phyloP scores from a whole-genome alignment of 1,140 invertebrate genomes.

The Acromyrmex heyeri region DNA sequence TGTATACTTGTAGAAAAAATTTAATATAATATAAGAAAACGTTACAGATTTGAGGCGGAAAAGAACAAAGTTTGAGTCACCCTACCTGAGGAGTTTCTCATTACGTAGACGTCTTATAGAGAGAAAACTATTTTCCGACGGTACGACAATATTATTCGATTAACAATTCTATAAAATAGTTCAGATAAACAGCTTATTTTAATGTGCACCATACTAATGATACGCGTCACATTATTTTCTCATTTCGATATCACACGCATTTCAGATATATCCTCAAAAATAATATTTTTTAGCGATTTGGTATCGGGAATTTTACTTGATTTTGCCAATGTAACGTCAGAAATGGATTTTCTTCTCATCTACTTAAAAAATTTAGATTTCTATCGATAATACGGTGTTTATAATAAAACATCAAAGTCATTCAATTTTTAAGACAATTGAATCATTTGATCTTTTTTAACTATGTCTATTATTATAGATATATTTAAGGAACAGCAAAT shows the following conservation, averaged over 20 bases:
- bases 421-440: slow-evolving; percentile 45
- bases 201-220: slow-evolving; percentile 71
- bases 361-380: neutral
- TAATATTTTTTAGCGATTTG: slow-evolving; percentile 71
- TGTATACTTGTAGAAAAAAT: slow-evolving; percentile 31
- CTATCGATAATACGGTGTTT: neutral
- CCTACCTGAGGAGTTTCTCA: slow-evolving; percentile 79
- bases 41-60: slow-evolving; percentile 83
- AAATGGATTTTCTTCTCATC: slow-evolving; percentile 39
- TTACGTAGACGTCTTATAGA: slow-evolving; percentile 81
- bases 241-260: slow-evolving; percentile 30
- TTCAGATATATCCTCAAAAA: slow-evolving; percentile 67
- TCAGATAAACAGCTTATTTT: slow-evolving; percentile 68
- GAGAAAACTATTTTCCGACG: slow-evolving; percentile 82
- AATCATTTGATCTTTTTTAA: slow-evolving; percentile 38
- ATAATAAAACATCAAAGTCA: neutral
- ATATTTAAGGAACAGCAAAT: neutral
- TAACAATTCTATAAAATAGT: slow-evolving; percentile 63
- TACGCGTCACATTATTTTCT: slow-evolving; percentile 52
- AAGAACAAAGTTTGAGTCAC: slow-evolving; percentile 84
- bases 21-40: slow-evolving; percentile 73
- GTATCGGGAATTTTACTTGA: neutral
- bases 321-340: slow-evolving; percentile 12
- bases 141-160: slow-evolving; percentile 78
- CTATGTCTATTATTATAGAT: slow-evolving; percentile 1